Base-by-base conservation (phyloP, 2,888 invertebrate genomes). In the Acronicta psi region DNA sequence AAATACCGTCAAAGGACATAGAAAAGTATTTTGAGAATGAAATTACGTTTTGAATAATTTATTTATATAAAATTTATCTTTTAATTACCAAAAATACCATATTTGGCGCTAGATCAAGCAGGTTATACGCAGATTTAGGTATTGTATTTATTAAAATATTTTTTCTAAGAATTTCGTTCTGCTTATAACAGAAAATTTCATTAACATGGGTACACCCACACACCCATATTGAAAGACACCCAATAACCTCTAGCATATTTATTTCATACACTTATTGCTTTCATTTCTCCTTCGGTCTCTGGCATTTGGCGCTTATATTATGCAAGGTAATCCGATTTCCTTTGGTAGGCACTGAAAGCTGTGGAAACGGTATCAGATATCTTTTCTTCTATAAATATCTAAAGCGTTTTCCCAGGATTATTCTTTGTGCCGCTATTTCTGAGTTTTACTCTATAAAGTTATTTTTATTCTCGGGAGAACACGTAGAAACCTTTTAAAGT, bases 271-370 rank as follows among this genome's bases (percentile, higher is more conserved):
- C 53, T 69, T 77, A 73, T 73, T 73, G 59, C 73, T 65, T 70
- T 70, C 59, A 46, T 50, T 75, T 53, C 67, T 54, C 52, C 51
- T 60, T 34, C 43, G 68, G 65, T 70, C 78, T 82, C 76, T 71
- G 69, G 63, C 78, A 69, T 78, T 76, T 76, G 49, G 53, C 47
- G 59, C 38, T 38, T 69, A 56, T 67, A 80, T 82, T 79, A 78
- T 81, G 75, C 82, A 81, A 73, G 71, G 71, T 71, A 76, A 80
- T 81, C 71, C 41, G 70, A 79, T 34, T 34, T 34, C 34, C 34
- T 82, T 70, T 56, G 31, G 54, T 43, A 29, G 10, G 25, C 23
- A 29, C 45, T 46, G 56, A 47, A 50, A 54, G 59, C 61, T 43
- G 34, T 20, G 31, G 42, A 9, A 42, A 60, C 47, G 25, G 59